Percentiles rank a stretch among this genome's conserved stretches.
Evolutionary conservation across 2,888 invertebrate genomes (phyloP).

Genomic region (Brachypalpus laphriformis): DNA sequence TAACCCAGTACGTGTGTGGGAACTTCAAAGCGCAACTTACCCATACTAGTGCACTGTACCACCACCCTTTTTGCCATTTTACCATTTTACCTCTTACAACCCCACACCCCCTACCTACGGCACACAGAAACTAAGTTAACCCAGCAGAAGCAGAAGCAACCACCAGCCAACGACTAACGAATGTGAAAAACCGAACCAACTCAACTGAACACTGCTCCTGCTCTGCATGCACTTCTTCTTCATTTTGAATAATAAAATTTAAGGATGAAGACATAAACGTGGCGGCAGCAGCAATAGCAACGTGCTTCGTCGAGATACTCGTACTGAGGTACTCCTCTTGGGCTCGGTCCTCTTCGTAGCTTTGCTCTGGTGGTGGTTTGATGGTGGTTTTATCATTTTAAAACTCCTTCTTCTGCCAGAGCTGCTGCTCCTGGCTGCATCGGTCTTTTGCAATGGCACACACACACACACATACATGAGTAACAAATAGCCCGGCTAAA

Average conservation of each 20-base stretch:
- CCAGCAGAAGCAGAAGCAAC: constrained; percentile 1
- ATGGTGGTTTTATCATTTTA: constrained; percentile 58
- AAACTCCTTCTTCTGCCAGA: constrained; percentile 16
- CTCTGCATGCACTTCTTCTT: constrained; percentile 52
- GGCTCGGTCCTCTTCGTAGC: constrained; percentile 5
- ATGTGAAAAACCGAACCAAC: constrained; percentile 33
- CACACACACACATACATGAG: not conserved
- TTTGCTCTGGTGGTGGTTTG: not conserved
- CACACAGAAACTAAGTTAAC: constrained; percentile 20
- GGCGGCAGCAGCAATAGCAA: constrained; percentile 15
- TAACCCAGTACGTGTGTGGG: constrained; percentile 62
- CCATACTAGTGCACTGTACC: not conserved
- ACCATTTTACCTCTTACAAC: not conserved
- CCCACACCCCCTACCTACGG: not conserved
- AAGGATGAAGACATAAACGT: constrained; percentile 66
- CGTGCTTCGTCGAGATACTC: constrained; percentile 33
- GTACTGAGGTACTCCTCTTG: not conserved
- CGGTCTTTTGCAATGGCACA: constrained; percentile 15
- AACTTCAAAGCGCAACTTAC: constrained; percentile 52
- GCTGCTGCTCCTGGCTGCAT: constrained; percentile 24
- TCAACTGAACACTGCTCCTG: constrained; percentile 11
- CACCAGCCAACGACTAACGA: constrained; percentile 19
- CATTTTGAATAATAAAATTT: constrained; percentile 61
- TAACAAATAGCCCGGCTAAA: constrained; percentile 39
- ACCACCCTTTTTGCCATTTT: not conserved